Conservation (phyloP, 2,888 invertebrate species). For the Phyllotreta striolata region DNA sequence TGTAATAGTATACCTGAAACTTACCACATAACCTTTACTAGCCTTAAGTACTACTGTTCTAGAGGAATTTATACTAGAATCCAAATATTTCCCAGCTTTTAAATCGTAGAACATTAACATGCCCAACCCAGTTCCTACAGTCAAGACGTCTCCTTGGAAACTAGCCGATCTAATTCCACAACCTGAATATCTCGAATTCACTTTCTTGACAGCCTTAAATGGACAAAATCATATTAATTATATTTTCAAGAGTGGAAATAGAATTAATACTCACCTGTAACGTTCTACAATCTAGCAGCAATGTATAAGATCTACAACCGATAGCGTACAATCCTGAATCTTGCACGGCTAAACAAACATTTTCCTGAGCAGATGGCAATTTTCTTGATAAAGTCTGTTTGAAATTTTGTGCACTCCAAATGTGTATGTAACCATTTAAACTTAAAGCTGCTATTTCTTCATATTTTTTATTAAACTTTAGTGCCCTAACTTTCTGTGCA, state of each 20-base stretch:
- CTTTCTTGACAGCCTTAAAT: constrained; percentile 74
- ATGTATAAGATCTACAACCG: constrained; percentile 92
- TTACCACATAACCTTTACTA: constrained; percentile 88
- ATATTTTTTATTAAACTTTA: constrained; percentile 86
- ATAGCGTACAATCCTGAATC: constrained; percentile 90
- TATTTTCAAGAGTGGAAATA: not conserved
- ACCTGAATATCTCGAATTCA: constrained; percentile 86
- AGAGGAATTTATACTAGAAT: constrained; percentile 88
- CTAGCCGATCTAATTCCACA: constrained; percentile 92
- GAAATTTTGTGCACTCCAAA: constrained; percentile 91
- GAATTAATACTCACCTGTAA: constrained; percentile 66
- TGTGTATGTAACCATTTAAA: constrained; percentile 92
- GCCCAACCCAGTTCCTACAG: constrained; percentile 93
- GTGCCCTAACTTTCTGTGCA: constrained; percentile 77
- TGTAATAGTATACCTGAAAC: constrained; percentile 52
- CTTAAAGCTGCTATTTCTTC: constrained; percentile 91
- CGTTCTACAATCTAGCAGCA: constrained; percentile 88
- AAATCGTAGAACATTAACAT: constrained; percentile 94
- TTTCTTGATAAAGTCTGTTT: constrained; percentile 87
- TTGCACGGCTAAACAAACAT: constrained; percentile 90
- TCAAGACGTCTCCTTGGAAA: constrained; percentile 88
- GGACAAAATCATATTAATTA: constrained; percentile 14
- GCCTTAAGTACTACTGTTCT: constrained; percentile 87
- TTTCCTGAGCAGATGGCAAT: constrained; percentile 89
- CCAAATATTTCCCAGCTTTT: constrained; percentile 88